Evolutionary conservation across 2,797 vertebrate genomes (phyloP).

Genomic region (Prionace glauca): DNA sequence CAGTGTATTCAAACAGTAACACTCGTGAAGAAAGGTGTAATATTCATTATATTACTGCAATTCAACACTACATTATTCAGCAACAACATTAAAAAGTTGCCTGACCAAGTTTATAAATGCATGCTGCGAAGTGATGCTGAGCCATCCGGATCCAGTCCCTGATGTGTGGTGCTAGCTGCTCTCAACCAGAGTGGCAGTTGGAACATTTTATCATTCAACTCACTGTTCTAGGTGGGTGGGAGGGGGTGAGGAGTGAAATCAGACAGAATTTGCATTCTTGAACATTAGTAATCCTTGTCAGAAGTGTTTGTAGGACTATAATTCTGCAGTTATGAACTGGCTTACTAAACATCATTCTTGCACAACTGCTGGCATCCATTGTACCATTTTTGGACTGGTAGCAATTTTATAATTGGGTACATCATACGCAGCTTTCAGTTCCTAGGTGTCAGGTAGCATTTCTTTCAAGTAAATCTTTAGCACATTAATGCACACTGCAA

Average conservation of each 20-base stretch:
- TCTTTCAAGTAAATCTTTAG: not conserved
- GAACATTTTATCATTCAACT: not conserved
- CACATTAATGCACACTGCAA: not conserved
- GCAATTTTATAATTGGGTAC: not conserved
- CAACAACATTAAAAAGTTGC: not conserved
- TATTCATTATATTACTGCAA: not conserved
- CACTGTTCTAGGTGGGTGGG: not conserved
- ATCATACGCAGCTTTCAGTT: not conserved
- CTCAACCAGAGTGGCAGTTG: not conserved
- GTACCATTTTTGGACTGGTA: not conserved
- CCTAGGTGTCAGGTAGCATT: not conserved
- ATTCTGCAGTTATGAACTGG: not conserved
- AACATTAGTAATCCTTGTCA: not conserved
- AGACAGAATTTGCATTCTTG: not conserved
- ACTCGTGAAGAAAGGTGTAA: not conserved
- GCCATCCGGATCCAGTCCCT: not conserved
- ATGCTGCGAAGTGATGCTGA: not conserved
- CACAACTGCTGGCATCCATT: not conserved
- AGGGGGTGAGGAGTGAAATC: not conserved
- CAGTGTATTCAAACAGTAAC: not conserved
- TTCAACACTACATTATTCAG: not conserved
- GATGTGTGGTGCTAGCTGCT: not conserved
- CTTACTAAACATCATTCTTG: not conserved
- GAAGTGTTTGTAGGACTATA: not conserved
- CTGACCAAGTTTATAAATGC: conserved; percentile 1